A percentile compares a stretch with the other conserved stretches of the same genome.
Conservation (phyloP, 1,140 invertebrate species). For the Eueides isabella region DNA sequence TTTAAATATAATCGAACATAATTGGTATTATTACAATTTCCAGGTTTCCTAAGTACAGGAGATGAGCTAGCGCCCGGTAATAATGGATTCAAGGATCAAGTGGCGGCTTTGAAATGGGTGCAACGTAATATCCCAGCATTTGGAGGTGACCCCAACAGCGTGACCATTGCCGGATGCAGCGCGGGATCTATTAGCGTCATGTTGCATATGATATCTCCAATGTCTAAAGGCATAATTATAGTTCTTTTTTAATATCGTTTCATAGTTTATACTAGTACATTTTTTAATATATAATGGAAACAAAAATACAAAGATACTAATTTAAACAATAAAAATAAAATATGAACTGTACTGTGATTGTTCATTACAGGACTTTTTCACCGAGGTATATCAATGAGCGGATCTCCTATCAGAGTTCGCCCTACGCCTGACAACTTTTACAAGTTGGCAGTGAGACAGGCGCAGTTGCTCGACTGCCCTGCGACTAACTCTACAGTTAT, state of each 20-base stretch:
- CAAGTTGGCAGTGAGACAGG: constrained; percentile 85
- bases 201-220: constrained; percentile 87
- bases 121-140: constrained; percentile 87
- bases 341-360: too few species aligned
- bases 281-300: too few species aligned
- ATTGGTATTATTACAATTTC: not conserved
- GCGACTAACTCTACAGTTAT: constrained; percentile 82
- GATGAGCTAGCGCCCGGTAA: constrained; percentile 60
- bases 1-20: not conserved
- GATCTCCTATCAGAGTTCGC: constrained; percentile 78
- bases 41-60: constrained; percentile 86
- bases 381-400: constrained; percentile 86
- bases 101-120: constrained; percentile 82
- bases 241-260: too few species aligned
- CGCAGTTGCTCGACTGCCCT: constrained; percentile 85
- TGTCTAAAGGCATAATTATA: constrained; percentile 82
- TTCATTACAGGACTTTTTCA: constrained; percentile 84
- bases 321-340: too few species aligned
- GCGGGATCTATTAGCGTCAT: constrained; percentile 86
- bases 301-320: too few species aligned
- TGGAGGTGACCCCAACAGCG: constrained; percentile 87
- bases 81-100: too few species aligned
- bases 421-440: constrained; percentile 61
- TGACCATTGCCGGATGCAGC: constrained; percentile 88
- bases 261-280: too few species aligned